Base-by-base conservation (phyloP, 2,888 invertebrate species). In the Aplocera efformata region DNA sequence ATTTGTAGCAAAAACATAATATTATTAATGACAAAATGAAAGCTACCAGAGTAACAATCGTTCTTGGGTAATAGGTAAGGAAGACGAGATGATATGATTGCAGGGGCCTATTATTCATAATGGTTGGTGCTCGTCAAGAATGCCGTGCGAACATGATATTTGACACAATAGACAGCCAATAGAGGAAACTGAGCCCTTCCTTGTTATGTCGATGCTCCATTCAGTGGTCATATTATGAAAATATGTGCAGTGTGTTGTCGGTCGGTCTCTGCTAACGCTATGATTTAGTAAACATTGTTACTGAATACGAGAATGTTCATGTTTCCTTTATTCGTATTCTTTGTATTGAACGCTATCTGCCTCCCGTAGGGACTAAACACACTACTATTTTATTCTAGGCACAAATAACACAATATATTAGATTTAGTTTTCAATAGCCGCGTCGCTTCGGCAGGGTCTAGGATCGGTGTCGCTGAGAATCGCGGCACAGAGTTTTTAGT, bases 181-280 rank as follows among this genome's bases (percentile, higher is more conserved):
- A 52, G 45, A 48, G 53, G 61, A 57, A 56, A 53, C 48, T 53
- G 60, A 67, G 60, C 60, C 64, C 58, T 68, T 72, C 69, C 72
- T 67, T 72, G 74, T 72, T 72, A 71, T 75, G 63, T 58, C 65
- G 63, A 57, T 56, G 60, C 45, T 34, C 60, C 60, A 72, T 76
- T 73, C 62, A 66, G 58, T 53, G 55, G 53, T 49, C 55, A 60
- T 80, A 73, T 81, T 81, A 79, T 80, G 79, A 77, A 79, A 80
- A 80, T 75, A 79, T 62, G 70, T 66, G 63, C 68, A 59, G 66
- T 65, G 65, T 67, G 55, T 50, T 49, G 59, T 45, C 56, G 49
- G 47, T 55, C 42, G 44, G 52, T 41, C 42, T 54, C 49, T 31
- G 44, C 52, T 42, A 45, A 36, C 42, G 37, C 48, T 40, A 54